phyloP scores from a whole-genome alignment of 2,888 invertebrate genomes.

The Lymantria dispar region DNA sequence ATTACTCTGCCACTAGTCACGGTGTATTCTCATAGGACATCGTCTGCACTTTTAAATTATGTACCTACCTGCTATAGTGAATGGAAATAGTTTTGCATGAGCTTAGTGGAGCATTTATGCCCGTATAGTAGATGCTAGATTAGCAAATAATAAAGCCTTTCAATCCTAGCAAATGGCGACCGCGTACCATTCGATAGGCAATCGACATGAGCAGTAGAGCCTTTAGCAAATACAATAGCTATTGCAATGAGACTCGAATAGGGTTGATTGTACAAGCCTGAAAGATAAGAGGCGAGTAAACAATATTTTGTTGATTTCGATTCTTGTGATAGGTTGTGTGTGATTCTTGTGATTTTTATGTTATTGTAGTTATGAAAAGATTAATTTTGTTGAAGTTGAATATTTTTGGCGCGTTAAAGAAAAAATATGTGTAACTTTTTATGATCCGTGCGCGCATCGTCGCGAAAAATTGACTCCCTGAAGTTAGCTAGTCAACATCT shows the following conservation, averaged over 20 bases:
- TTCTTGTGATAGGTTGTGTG: constrained; percentile 18
- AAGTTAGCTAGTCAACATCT: no score
- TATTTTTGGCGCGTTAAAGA: no score
- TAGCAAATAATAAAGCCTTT: constrained; percentile 58
- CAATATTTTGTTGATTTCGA: constrained; percentile 55
- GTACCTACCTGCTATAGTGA: constrained; percentile 6
- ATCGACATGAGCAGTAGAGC: constrained; percentile 74
- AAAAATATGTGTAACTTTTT: no score
- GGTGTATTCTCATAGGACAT: constrained; percentile 53
- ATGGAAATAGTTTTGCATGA: constrained; percentile 24
- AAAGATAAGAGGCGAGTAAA: constrained; percentile 64
- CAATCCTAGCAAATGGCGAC: constrained; percentile 57
- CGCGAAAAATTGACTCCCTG: no score
- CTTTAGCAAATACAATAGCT: constrained; percentile 74
- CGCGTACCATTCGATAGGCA: constrained; percentile 63
- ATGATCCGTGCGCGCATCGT: no score
- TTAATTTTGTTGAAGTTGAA: constrained; percentile 17
- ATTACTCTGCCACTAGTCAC: constrained; percentile 56
- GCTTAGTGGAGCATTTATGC: constrained; percentile 8
- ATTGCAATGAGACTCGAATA: constrained; percentile 63
- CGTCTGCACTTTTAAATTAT: constrained; percentile 45
- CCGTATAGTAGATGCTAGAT: constrained; percentile 44
- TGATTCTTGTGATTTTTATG: constrained; percentile 6
- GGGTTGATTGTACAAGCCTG: constrained; percentile 50
- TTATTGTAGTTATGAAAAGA: neutral